Conservation (phyloP, 2,888 invertebrate species). For the Lobophora halterata region DNA sequence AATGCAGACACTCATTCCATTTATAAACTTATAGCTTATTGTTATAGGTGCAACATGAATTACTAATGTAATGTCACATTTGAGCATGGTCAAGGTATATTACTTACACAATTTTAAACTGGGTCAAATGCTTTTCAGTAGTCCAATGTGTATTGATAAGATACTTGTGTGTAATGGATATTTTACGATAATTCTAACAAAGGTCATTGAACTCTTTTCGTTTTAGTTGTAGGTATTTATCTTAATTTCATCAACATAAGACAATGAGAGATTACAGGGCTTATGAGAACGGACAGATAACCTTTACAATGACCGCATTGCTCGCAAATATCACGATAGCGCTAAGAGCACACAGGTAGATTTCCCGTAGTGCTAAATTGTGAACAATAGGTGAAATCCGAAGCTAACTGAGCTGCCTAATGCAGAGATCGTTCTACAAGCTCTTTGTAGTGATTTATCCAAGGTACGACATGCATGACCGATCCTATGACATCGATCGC, state of each 20-base stretch:
- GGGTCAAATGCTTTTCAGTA: conserved; percentile 31
- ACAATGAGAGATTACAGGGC: conserved; percentile 26
- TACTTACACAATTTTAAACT: conserved; percentile 20
- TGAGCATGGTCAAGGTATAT: conserved; percentile 5
- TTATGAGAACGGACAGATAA: conserved; percentile 42
- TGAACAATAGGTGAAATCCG: conserved; percentile 72
- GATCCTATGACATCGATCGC: conserved; percentile 71
- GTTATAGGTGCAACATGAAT: conserved; percentile 17
- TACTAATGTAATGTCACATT: conserved; percentile 15
- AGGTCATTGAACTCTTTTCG: conserved; percentile 48
- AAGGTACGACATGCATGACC: conserved; percentile 69
- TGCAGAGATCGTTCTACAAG: conserved; percentile 51
- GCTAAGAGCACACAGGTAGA: conserved; percentile 47
- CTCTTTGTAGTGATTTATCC: conserved; percentile 39
- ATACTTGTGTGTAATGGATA: conserved; percentile 30
- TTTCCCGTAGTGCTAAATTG: conserved; percentile 48
- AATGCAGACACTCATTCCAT: conserved; percentile 13
- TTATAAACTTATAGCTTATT: conserved; percentile 11
- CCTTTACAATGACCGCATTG: conserved; percentile 53
- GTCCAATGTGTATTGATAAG: conserved; percentile 33
- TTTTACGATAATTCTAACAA: conserved; percentile 46
- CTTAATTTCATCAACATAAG: conserved; percentile 18
- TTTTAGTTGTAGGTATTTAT: conserved; percentile 25
- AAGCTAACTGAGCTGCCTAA: conserved; percentile 45
- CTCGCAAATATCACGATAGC: conserved; percentile 48